Base-by-base conservation (phyloP, 2,888 invertebrate species). In the Nomada fabriciana region DNA sequence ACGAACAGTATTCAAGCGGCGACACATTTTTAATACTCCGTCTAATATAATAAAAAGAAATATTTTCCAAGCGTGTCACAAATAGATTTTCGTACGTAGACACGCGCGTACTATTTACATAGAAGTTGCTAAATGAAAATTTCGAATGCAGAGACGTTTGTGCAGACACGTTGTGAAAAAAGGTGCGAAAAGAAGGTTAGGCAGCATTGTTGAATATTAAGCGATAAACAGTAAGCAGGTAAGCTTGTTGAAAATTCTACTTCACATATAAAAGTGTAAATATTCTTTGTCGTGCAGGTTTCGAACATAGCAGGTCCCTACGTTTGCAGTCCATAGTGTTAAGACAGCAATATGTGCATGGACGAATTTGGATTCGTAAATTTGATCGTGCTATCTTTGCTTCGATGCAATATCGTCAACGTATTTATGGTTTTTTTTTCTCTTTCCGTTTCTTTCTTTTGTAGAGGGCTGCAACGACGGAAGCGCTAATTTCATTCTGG, bases 401-500 rank as follows among this genome's bases (percentile, higher is more conserved):
- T 43, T 18, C 13, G 25, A 36, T 63, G 13, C 23, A n/a, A 29
- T 23, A 11, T 5, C n/a, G n/a, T 64, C n/a, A 20, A 15, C 1
- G 4, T 15, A 29, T 65, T 18, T 42, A 47, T 47, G 3, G 11
- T 25, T 7, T 20, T 52, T 23, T 20, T 36, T 36, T 36, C 7
- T 36, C 36, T 36, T 36, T 36, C 7, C 36, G 36, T 36, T 36
- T 36, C 36, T 36, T 36, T 36, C 36, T 36, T 36, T 36, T 43
- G 20, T 47, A 76, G 18, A 67, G 63, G 70, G 20, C 69, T 60
- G 69, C 74, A 69, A 74, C 71, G 72, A 80, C 73, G 74, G 79
- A 86, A 84, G 86, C 77, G 72, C 80, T 82, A 86, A 47, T 67
- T 78, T 63, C 29, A 59, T 79, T 76, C 57, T 63, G 47, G 59